Evolutionary conservation across 2,113 vertebrate species (phyloP), one percentile per base, ranked within the genome.

Genomic region (Puma concolor): DNA sequence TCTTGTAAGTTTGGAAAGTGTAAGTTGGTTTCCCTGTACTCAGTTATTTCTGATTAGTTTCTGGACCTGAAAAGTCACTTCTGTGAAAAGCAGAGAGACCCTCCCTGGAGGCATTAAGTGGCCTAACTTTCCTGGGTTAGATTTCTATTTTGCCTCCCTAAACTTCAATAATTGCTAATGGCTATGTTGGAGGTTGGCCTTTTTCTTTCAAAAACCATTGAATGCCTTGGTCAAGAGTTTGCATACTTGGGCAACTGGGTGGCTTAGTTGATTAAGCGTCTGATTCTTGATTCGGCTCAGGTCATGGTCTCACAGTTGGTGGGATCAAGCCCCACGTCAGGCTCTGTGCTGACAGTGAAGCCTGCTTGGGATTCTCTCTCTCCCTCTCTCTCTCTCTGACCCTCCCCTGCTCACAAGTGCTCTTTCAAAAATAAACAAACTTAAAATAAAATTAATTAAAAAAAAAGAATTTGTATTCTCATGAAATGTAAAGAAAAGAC

Each of bases 221-320:
- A 96, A 41, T 29, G 69, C 48, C 64, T 54, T 96, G 4, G 25
- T 72, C 66, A 95, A 72, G 63, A 95, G 96, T 90, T 52, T 91
- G 76, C 21, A 79, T 3, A 94, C 6, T 82, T 25, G 57, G 21
- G 21, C 21, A 60, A 6, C 21, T 25, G 57, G 21, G 57, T 60
- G 57, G 23, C 8, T 25, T 60, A 60, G 57, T 60, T 23, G 21
- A 21, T 60, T 25, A 60, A 23, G 17, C 57, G 23, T 60, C 57
- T 60, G 57, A 60, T 21, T 60, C 57, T 60, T 60, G 57, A 60
- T 60, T 60, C 21, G 21, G 57, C 57, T 60, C 21, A 60, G 57
- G 21, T 60, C 21, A 60, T 60, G 57, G 57, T 60, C 57, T 60
- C 57, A 60, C 57, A 60, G 57, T 60, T 60, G 57, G 57, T 60